A percentile compares a stretch with the other conserved stretches of the same genome.
phyloP scores from a whole-genome alignment of 2,797 vertebrate genomes.

The Clarias laeviceps region DNA sequence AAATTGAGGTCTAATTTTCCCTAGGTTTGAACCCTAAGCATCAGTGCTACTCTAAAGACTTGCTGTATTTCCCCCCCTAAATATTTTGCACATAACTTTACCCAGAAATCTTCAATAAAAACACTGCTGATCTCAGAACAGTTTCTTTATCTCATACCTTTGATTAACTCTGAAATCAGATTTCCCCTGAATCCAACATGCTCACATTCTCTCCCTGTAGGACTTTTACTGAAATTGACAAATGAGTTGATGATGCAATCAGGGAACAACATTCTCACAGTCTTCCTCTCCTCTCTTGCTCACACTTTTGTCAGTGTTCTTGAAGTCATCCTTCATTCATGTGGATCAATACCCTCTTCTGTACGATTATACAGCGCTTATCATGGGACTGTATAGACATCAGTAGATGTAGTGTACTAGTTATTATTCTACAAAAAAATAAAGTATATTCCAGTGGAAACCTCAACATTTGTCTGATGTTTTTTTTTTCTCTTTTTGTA shows the following conservation, averaged over 20 bases:
- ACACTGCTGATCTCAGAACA: not conserved
- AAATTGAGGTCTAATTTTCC: not conserved
- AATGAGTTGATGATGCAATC: slow-evolving; percentile 67
- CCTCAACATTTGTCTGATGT: slow-evolving; percentile 23
- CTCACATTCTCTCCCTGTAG: not conserved
- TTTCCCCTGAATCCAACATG: not conserved
- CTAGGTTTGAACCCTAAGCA: not conserved
- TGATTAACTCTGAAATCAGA: not conserved
- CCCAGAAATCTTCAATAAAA: slow-evolving; percentile 2
- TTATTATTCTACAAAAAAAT: slow-evolving; percentile 76
- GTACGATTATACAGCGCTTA: slow-evolving; percentile 66
- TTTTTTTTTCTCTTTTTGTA: not conserved
- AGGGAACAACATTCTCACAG: slow-evolving; percentile 74
- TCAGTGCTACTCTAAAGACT: not conserved
- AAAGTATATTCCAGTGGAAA: slow-evolving; percentile 74
- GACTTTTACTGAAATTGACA: slow-evolving; percentile 29
- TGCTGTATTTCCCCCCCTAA: rapidly evolving
- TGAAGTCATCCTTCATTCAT: slow-evolving; percentile 67
- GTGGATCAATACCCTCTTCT: slow-evolving; percentile 64
- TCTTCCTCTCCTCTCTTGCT: slow-evolving; percentile 79
- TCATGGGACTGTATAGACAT: slow-evolving; percentile 70
- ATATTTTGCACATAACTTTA: slow-evolving; percentile 4
- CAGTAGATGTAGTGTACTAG: slow-evolving; percentile 79
- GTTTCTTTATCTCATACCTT: too few relatives aligned
- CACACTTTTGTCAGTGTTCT: slow-evolving; percentile 66